Conservation (phyloP, 2,888 invertebrate species). For the Spilarctia lutea region DNA sequence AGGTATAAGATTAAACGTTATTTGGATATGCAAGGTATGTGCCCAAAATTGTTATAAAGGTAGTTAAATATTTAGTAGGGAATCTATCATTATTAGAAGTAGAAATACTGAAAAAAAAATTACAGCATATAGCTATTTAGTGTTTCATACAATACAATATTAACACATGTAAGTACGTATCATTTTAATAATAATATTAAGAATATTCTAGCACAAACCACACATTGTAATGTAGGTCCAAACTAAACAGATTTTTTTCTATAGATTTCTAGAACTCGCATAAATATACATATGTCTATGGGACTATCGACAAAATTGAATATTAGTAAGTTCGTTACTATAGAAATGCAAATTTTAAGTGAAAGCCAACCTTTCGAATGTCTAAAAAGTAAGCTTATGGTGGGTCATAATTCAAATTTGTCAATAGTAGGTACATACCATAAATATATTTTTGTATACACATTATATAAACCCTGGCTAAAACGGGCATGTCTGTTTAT, state of each 20-base stretch:
- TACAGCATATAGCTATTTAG: neutral
- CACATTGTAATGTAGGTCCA: neutral
- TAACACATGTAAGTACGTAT: neutral
- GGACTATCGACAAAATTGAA: too few species aligned
- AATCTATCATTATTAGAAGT: neutral
- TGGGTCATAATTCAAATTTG: too few species aligned
- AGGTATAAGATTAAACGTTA: neutral
- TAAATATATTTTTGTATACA: too few species aligned
- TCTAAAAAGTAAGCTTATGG: too few species aligned
- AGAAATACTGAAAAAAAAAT: constrained; percentile 3
- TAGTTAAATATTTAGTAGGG: neutral
- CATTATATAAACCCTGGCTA: too few species aligned
- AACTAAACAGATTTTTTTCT: neutral
- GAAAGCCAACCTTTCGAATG: too few species aligned
- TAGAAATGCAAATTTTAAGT: too few species aligned
- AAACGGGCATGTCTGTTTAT: too few species aligned
- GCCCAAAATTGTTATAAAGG: constrained; percentile 1
- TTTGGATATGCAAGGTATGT: constrained; percentile 16
- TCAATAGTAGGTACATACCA: too few species aligned
- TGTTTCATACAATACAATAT: neutral
- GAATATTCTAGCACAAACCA: neutral
- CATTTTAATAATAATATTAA: neutral
- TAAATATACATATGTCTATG: too few species aligned
- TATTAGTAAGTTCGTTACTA: too few species aligned
- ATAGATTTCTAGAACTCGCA: neutral